Base-by-base conservation (phyloP, 2,113 vertebrate species). In the Pseudolaguvia tuberculata region DNA sequence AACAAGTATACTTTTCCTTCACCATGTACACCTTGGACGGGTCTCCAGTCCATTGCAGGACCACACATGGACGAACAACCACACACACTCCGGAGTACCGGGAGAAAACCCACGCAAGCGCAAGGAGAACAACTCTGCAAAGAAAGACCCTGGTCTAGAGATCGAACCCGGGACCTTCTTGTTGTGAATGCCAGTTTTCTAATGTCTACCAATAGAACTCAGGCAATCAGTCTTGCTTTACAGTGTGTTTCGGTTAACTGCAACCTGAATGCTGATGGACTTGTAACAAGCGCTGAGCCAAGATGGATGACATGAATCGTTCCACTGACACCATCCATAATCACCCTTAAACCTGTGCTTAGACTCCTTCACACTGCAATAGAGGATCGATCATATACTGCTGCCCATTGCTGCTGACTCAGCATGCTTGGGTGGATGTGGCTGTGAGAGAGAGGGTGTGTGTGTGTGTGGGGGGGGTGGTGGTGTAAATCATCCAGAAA, bases 321-420 rank as follows among this genome's bases (percentile, higher is more conserved):
- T 77, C 21, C 65, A 73, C 63, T 31, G 27, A 53, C 53, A 69
- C 27, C 50, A 56, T 75, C 71, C 31, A 66, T 75, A 31, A 68
- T 72, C 58, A 56, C 61, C 70, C 56, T 42, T 79, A 55, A 70
- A 25, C 66, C 35, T 29, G 39, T 63, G 72, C 17, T 53, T 62
- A 25, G 47, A 75, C 25, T 72, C 51, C 53, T 39, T 67, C 48
- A 35, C 42, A 47, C 21, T 4, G 65, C 42, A 66, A 78, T 55
- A 21, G 17, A 50, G 11, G 47, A 80, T 80, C 21, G 78, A 82
- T 82, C 56, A 62, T 62, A 50, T 56, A 31, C 62, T 29, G 52
- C 29, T 48, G 58, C 47, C 70, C 1, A 17, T 56, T 55, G 57
- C 10, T 68, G 78, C 81, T 57, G 67, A 72, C 58, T 78, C 75